Conservation (phyloP, 2,113 vertebrate genomes). For the Rutilus rutilus region DNA sequence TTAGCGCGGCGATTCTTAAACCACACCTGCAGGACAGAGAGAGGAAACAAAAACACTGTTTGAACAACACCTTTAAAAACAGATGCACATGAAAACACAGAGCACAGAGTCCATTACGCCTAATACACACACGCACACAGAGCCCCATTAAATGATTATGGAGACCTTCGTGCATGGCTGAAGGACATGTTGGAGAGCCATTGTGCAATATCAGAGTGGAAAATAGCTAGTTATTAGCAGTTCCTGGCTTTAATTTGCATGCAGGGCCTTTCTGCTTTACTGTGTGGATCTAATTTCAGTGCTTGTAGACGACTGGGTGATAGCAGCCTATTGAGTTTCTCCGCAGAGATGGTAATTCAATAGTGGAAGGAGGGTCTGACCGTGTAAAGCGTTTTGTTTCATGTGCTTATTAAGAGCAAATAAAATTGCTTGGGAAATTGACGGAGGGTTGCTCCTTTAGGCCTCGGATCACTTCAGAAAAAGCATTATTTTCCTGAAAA, state of each 20-base stretch:
- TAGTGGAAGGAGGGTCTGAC: slow-evolving; percentile 70
- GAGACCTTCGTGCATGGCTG: slow-evolving; percentile 58
- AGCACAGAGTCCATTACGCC: slow-evolving; percentile 6
- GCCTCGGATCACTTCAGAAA: neutral
- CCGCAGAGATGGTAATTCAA: slow-evolving; percentile 75
- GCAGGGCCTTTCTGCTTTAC: slow-evolving; percentile 68
- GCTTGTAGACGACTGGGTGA: slow-evolving; percentile 72
- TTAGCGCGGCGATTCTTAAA: slow-evolving; percentile 92
- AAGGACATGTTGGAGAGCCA: slow-evolving; percentile 67
- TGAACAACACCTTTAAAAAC: slow-evolving; percentile 41
- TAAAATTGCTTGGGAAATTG: slow-evolving; percentile 55
- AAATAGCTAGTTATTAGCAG: slow-evolving; percentile 76
- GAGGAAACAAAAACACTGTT: neutral
- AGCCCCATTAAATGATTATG: slow-evolving; percentile 51
- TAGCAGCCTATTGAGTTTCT: slow-evolving; percentile 78
- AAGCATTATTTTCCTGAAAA: slow-evolving; percentile 23
- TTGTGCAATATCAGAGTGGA: slow-evolving; percentile 56
- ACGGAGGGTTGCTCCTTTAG: slow-evolving; percentile 12
- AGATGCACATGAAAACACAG: neutral
- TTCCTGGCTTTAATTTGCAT: slow-evolving; percentile 73
- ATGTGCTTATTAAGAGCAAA: slow-evolving; percentile 73
- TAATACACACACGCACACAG: slow-evolving; percentile 28
- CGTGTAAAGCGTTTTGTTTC: slow-evolving; percentile 73
- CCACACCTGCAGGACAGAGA: slow-evolving; percentile 84
- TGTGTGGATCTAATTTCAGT: slow-evolving; percentile 75